Conservation (phyloP, 1,140 invertebrate species). For the Gonatopus flavifemur region DNA sequence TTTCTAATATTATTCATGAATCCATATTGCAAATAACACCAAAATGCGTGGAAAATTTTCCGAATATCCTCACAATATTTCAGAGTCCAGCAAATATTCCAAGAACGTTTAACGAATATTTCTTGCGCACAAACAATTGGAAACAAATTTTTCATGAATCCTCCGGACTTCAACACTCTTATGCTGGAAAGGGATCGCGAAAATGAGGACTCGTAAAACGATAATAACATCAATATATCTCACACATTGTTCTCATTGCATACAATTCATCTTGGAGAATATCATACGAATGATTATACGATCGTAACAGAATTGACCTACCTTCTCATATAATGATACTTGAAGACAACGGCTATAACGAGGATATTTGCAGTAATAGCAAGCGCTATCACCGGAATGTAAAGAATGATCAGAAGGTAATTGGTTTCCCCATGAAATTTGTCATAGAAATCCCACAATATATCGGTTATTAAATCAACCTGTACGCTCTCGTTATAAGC, state of each 20-base stretch:
- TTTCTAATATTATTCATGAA: too few relatives aligned
- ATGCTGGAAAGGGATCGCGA: not conserved
- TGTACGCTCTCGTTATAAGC: slow-evolving; percentile 2
- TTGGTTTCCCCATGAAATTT: slow-evolving; percentile 31
- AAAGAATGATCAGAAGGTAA: slow-evolving; percentile 61
- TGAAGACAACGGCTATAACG: slow-evolving; percentile 68
- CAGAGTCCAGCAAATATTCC: too few relatives aligned
- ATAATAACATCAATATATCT: not conserved
- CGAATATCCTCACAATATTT: too few relatives aligned
- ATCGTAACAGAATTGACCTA: slow-evolving; percentile 43
- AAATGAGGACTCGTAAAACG: not conserved
- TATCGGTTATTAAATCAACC: slow-evolving; percentile 16
- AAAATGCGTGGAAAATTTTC: too few relatives aligned
- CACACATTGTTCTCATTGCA: not conserved
- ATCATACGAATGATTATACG: not conserved
- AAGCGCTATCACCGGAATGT: slow-evolving; percentile 62
- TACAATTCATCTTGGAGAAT: not conserved
- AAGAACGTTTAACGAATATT: too few relatives aligned
- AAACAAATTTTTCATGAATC: too few relatives aligned
- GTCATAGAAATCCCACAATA: slow-evolving; percentile 29
- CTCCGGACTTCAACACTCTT: too few relatives aligned
- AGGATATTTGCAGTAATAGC: slow-evolving; percentile 66
- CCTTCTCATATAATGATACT: slow-evolving; percentile 71
- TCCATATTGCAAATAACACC: too few relatives aligned
- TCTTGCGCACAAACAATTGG: too few relatives aligned